phyloP scores from a whole-genome alignment of 2,888 invertebrate genomes.

The Euspilapteryx auroguttella region DNA sequence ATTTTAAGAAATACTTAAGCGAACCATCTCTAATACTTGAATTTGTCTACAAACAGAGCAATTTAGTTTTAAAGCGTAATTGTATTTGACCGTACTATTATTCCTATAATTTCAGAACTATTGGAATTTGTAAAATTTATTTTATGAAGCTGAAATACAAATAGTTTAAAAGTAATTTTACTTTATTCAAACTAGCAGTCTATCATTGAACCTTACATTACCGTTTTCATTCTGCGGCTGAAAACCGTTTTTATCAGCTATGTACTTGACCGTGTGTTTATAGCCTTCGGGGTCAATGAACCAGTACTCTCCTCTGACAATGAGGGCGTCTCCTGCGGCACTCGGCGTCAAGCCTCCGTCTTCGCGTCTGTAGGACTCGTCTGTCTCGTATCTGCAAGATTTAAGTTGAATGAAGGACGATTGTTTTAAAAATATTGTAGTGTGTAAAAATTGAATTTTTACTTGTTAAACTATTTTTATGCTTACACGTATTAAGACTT shows the following conservation, averaged over 20 bases:
- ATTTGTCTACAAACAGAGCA: too few relatives aligned
- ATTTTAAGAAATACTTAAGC: too few relatives aligned
- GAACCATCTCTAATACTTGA: too few relatives aligned
- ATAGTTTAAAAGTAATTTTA: slow-evolving; percentile 1
- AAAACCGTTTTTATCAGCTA: slow-evolving; percentile 65
- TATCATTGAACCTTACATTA: slow-evolving; percentile 36
- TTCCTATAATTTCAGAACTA: too few relatives aligned
- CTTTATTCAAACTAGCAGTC: slow-evolving; percentile 23
- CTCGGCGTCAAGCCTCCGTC: slow-evolving; percentile 28
- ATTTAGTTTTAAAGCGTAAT: too few relatives aligned
- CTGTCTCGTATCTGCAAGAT: slow-evolving; percentile 44
- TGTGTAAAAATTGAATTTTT: too few relatives aligned
- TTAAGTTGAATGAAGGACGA: too few relatives aligned
- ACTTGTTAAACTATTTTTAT: too few relatives aligned
- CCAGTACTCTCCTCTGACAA: slow-evolving; percentile 48
- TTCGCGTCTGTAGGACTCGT: slow-evolving; percentile 53
- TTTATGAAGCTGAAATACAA: background rate
- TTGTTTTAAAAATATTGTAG: too few relatives aligned
- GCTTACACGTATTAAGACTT: too few relatives aligned
- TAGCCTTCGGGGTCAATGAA: slow-evolving; percentile 54
- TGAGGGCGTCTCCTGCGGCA: slow-evolving; percentile 15
- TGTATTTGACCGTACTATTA: too few relatives aligned
- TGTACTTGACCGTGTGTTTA: slow-evolving; percentile 36
- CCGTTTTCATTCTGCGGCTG: slow-evolving; percentile 20
- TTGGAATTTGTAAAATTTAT: too few relatives aligned